Evolutionary conservation across 2,113 vertebrate genomes (phyloP).

Genomic region (Rhinoderma darwinii): DNA sequence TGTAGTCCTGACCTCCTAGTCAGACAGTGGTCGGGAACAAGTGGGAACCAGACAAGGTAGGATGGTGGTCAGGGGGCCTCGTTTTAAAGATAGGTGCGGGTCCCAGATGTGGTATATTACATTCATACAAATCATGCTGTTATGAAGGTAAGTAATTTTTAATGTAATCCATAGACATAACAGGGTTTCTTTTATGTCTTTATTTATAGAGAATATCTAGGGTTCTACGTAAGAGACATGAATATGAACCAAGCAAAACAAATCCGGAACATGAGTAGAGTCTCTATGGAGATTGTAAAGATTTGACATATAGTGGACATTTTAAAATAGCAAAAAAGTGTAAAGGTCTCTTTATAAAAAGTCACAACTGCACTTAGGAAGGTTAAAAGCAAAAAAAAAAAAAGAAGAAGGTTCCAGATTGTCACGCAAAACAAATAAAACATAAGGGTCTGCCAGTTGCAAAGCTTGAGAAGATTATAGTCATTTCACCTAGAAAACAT

Average conservation of each 20-base stretch:
- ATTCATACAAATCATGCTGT: too few species aligned
- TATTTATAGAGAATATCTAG: not conserved
- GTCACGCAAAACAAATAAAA: not conserved
- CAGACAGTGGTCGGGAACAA: too few species aligned
- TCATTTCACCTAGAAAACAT: constrained; percentile 2
- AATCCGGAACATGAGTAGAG: not conserved
- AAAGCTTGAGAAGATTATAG: not conserved
- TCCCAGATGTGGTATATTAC: too few species aligned
- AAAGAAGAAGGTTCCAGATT: not conserved
- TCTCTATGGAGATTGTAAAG: not conserved
- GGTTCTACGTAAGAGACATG: not conserved
- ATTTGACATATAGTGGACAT: not conserved
- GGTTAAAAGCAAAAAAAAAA: not conserved
- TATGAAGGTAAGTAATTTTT: not conserved
- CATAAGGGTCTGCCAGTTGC: not conserved
- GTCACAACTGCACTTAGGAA: not conserved
- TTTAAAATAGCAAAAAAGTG: not conserved
- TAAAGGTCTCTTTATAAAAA: not conserved
- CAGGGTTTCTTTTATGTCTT: not conserved
- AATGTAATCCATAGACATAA: not conserved
- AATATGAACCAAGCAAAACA: not conserved
- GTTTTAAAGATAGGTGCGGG: too few species aligned
- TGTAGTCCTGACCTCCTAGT: too few species aligned
- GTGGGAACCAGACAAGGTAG: too few species aligned
- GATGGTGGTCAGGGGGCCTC: too few species aligned